A percentile compares a stretch with the other conserved stretches of the same genome.
phyloP scores from a whole-genome alignment of 35 echinoderm and acorn worm species.

The Heliocidaris tuberculata region DNA sequence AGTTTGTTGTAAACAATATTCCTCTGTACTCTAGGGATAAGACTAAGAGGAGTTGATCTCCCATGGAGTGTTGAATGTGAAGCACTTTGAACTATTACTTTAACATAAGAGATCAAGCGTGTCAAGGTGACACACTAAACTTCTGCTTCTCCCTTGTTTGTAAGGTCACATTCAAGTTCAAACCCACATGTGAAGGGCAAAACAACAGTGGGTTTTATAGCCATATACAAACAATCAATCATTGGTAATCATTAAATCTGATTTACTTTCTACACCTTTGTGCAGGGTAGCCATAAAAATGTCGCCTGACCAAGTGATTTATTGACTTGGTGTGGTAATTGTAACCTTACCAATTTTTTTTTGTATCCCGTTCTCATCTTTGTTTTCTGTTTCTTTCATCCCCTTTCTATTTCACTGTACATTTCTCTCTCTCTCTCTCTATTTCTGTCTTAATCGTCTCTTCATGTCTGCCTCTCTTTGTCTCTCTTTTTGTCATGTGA shows the following conservation, averaged over 20 bases:
- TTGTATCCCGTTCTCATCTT: not conserved
- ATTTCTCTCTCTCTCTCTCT: too few relatives aligned
- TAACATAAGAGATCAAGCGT: not conserved
- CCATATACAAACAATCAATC: conserved; percentile 50
- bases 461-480: not conserved
- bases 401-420: not conserved
- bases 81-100: not conserved
- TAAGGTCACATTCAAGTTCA: conserved; percentile 3
- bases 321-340: not conserved
- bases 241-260: conserved; percentile 34
- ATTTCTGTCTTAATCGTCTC: not conserved
- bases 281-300: conserved; percentile 25
- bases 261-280: conserved; percentile 46
- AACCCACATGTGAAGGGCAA: conserved; percentile 27
- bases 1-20: too few relatives aligned
- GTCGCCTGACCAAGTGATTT: conserved; percentile 24
- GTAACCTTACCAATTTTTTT: not conserved
- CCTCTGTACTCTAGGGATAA: too few relatives aligned
- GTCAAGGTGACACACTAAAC: not conserved
- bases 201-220: conserved; percentile 33
- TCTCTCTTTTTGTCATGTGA: not conserved
- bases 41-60: not conserved
- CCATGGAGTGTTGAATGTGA: not conserved
- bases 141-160: not conserved
- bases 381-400: not conserved